Base-by-base conservation (phyloP, 2,797 vertebrate genomes). In the Schizothorax lantsangensis region DNA sequence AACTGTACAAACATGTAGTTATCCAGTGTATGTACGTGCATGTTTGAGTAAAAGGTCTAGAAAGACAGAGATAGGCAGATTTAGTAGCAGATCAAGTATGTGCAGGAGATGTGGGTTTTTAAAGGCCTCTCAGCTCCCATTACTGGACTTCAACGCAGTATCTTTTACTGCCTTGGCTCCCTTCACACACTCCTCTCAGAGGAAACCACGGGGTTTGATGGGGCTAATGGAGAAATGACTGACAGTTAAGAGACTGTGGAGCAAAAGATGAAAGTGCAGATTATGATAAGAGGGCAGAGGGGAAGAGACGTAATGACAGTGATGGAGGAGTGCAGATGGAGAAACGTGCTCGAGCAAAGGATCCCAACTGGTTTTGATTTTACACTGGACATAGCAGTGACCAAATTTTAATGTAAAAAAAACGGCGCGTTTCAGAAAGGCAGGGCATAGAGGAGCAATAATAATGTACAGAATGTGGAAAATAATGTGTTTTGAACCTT, bases 81-180 rank as follows among this genome's bases (percentile, higher is more conserved):
- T 36, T 71, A 36, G 52, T 30, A 26, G 45, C 30, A 86, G 82
- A 87, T 77, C 26, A 54, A 78, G 26, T 85, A 43, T 84, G n/a
- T 57, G 66, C 72, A 66, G 57, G 64, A 71, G 79, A 83, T 86
- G 69, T 17, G 73, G 54, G 1, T 73, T 78, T 85, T 79, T 83
- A 86, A 85, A 72, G 38, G 74, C 86, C 88, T 87, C 86, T 73
- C 36, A 72, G 47, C 84, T 90, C 62, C 79, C 64, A 86, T 89
- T 79, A 88, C 82, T 33, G 36, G 38, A 82, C 54, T 84, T 86
- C 69, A 80, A 88, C 21, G 8, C 30, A 19, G 36, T 54, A 43
- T 73, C 5, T 88, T 90, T 89, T 88, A 88, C 69, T 78, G 62
- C 86, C 49, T 64, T 80, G 75, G 80, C 54, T 88, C 23, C 17